Evolutionary conservation across 2,888 invertebrate species (phyloP).

Genomic region (Dorcus parallelipipedus): DNA sequence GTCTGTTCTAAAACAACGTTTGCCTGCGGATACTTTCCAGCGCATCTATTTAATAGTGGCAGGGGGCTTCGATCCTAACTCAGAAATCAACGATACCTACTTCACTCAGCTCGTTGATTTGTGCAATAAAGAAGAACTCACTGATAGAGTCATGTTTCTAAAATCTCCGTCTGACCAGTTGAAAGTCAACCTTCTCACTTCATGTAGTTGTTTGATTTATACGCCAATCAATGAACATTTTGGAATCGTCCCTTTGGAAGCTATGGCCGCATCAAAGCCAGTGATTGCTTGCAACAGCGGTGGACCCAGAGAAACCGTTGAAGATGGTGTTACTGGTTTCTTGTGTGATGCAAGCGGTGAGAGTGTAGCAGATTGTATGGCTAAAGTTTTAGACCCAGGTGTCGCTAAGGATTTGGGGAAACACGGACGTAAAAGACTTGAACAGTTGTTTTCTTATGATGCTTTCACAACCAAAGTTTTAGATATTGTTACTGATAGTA

Average conservation of each 20-base stretch:
- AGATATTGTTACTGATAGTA: constrained; percentile 18
- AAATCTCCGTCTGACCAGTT: constrained; percentile 82
- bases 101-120: constrained; percentile 71
- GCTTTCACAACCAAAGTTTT: constrained; percentile 57
- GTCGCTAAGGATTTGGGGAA: constrained; percentile 67
- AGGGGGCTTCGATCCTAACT: constrained; percentile 92
- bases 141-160: constrained; percentile 75
- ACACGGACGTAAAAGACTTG: constrained; percentile 71
- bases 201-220: constrained; percentile 80
- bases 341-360: constrained; percentile 67
- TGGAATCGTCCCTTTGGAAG: constrained; percentile 98
- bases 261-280: constrained; percentile 91
- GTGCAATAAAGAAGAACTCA: constrained; percentile 61
- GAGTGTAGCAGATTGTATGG: constrained; percentile 76
- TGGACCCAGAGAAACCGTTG: constrained; percentile 91
- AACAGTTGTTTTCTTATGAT: constrained; percentile 78
- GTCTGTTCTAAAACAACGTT: constrained; percentile 58
- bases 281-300: constrained; percentile 95
- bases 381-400: constrained; percentile 59
- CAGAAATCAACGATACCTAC: constrained; percentile 83
- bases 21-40: constrained; percentile 58
- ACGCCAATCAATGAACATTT: constrained; percentile 98
- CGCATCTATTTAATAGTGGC: constrained; percentile 84
- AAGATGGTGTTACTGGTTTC: constrained; percentile 75
- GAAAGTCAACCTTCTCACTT: constrained; percentile 75